phyloP scores from a whole-genome alignment of 1,140 invertebrate species.

The Heliconius nattereri region DNA sequence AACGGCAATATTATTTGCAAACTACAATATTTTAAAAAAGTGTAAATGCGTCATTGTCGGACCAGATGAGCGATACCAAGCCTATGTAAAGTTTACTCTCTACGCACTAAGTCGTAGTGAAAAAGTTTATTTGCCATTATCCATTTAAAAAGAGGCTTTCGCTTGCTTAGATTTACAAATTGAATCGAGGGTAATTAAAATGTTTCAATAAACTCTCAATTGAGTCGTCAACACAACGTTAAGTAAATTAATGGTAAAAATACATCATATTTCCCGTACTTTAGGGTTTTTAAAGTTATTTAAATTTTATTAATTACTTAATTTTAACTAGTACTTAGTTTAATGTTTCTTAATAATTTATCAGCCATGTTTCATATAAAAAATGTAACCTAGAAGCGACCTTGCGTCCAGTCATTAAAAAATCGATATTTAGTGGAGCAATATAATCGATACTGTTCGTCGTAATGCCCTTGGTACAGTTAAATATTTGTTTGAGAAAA shows the following conservation, averaged over 20 bases:
- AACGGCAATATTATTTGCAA: too few relatives aligned
- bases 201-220: too few relatives aligned
- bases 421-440: conserved; percentile 14
- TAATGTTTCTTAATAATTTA: neutral
- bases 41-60: too few relatives aligned
- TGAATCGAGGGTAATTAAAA: too few relatives aligned
- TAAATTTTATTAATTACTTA: neutral
- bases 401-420: neutral
- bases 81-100: too few relatives aligned
- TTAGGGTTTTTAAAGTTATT: neutral
- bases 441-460: conserved; percentile 11
- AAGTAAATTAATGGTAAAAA: too few relatives aligned
- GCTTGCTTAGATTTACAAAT: too few relatives aligned
- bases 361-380: neutral
- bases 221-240: too few relatives aligned
- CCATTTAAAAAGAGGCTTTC: neutral
- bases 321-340: neutral
- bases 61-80: too few relatives aligned
- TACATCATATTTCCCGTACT: too few relatives aligned
- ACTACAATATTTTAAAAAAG: too few relatives aligned
- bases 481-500: neutral
- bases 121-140: neutral
- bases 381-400: conserved; percentile 10
- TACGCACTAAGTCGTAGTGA: neutral
- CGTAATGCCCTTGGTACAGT: neutral